Conservation (phyloP, 2,113 vertebrate species). For the Potamarius usumacintae region DNA sequence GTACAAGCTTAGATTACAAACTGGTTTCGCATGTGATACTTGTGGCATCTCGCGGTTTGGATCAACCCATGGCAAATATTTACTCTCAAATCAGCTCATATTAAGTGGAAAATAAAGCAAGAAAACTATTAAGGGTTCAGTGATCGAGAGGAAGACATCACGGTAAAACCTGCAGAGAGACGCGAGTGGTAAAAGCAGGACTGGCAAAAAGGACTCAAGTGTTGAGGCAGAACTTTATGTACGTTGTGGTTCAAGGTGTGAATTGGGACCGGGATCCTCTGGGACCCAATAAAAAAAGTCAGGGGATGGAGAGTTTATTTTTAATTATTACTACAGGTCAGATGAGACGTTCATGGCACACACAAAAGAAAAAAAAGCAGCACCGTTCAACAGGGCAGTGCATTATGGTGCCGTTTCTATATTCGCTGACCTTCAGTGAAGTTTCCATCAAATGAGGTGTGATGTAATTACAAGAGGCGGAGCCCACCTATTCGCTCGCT, state of each 20-base stretch:
- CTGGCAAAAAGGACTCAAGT: neutral
- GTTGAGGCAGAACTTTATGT: neutral
- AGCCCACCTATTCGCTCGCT: neutral
- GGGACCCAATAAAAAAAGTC: neutral
- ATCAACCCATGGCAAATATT: slow-evolving; percentile 25
- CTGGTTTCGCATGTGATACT: neutral
- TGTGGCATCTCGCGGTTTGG: neutral
- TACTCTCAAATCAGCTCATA: neutral
- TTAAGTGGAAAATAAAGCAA: neutral
- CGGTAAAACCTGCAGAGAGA: neutral
- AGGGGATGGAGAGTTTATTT: neutral
- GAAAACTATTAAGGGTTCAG: neutral
- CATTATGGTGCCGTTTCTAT: neutral
- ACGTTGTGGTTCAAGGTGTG: neutral
- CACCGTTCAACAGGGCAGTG: neutral
- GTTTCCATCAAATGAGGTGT: neutral
- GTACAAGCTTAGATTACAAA: neutral
- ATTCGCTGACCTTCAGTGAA: neutral
- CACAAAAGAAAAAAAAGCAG: neutral
- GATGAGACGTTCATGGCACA: too few relatives aligned
- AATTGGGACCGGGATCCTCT: neutral
- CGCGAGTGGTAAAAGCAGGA: neutral
- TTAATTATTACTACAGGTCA: too few relatives aligned
- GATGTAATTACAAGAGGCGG: neutral
- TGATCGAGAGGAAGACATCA: neutral